phyloP scores from a whole-genome alignment of 2,888 invertebrate genomes.

The Amiota communis region DNA sequence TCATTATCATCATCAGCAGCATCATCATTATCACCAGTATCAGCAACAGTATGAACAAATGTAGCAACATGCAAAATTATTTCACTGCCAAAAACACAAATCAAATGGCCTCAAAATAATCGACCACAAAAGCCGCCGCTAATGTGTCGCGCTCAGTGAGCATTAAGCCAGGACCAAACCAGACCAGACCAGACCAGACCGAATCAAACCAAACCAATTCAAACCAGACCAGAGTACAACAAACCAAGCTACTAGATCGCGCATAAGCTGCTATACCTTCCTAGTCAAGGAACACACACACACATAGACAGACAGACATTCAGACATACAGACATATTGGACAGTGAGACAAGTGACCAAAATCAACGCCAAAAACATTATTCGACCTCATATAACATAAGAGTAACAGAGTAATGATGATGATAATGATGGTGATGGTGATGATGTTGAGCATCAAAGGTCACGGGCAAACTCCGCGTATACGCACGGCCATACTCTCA shows the following conservation, averaged over 20 bases:
- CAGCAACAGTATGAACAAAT: too few species aligned
- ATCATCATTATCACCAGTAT: too few species aligned
- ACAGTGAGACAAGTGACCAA: too few species aligned
- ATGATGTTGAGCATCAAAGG: constrained; percentile 2
- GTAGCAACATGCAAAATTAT: too few species aligned
- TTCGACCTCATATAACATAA: not conserved
- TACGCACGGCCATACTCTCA: not conserved
- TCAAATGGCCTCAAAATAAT: constrained; percentile 59
- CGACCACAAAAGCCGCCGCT: constrained; percentile 69
- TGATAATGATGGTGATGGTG: not conserved
- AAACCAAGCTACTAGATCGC: not conserved
- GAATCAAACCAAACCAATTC: constrained; percentile 38
- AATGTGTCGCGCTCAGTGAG: constrained; percentile 55
- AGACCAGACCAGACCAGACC: constrained; percentile 31
- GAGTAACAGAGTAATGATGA: too few species aligned
- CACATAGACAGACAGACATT: constrained; percentile 48
- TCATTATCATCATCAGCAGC: too few species aligned
- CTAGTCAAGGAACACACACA: constrained; percentile 41
- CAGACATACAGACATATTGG: too few species aligned
- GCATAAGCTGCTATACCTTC: constrained; percentile 41
- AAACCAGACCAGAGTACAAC: constrained; percentile 32
- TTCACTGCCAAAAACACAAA: constrained; percentile 40
- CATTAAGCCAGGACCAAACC: constrained; percentile 13
- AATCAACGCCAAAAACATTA: too few species aligned
- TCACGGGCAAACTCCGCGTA: constrained; percentile 16